These are phyloP conservation scores for Mystacides longicornis DNA, from an alignment of 2,888 invertebrate genomes.

Conservation along the genomic window DNA sequence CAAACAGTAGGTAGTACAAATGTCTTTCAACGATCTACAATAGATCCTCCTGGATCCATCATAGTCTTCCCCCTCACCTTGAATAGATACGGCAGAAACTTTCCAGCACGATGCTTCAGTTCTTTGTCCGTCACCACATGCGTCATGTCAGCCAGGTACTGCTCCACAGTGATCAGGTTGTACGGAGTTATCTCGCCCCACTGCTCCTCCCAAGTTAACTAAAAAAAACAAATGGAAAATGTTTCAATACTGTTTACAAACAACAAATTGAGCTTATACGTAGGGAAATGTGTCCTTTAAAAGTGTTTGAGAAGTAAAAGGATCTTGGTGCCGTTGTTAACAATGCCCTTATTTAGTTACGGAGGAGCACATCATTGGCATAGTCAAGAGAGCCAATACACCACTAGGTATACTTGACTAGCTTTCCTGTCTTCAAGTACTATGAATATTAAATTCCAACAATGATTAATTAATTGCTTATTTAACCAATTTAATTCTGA, in stretches of 20 bases:
- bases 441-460: too few relatives aligned
- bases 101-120: constrained; percentile 64
- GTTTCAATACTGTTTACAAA: background rate
- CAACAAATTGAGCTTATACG: background rate
- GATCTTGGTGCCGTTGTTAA: too few relatives aligned
- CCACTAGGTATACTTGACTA: too few relatives aligned
- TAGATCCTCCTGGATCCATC: background rate
- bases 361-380: too few relatives aligned
- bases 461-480: too few relatives aligned
- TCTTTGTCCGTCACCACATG: constrained; percentile 71
- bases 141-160: constrained; percentile 74
- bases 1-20: too few relatives aligned
- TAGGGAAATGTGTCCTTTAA: too few relatives aligned
- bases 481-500: too few relatives aligned
- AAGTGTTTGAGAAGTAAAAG: too few relatives aligned
- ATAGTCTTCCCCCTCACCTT: constrained; percentile 48
- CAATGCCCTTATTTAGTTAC: too few relatives aligned
- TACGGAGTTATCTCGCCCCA: constrained; percentile 78
- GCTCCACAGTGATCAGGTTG: constrained; percentile 74
- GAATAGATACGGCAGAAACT: constrained; percentile 75
- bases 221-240: constrained; percentile 28
- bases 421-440: too few relatives aligned
- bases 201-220: constrained; percentile 74
- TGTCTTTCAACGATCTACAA: background rate
- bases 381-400: too few relatives aligned